Base-by-base conservation (phyloP, 1,140 invertebrate species). In the Drosophila oshimai region DNA sequence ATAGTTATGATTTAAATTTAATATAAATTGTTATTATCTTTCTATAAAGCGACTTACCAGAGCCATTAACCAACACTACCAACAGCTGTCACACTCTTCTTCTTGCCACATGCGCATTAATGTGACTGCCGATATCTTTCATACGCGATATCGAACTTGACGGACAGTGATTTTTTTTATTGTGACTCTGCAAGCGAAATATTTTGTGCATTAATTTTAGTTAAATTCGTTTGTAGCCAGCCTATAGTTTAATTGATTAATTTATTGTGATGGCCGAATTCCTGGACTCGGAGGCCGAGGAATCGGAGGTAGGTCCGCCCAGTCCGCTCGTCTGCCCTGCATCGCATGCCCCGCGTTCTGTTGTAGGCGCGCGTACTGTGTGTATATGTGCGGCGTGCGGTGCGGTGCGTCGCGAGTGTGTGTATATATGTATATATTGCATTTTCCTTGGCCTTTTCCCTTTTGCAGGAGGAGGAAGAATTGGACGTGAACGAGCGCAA, bases 241-340 rank as follows among this genome's bases (percentile, higher is more conserved):
- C 74, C 53, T 79, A 84, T 84, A 84, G 61, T 84, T 84, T 84
- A 84, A 77, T 78, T 84, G 54, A 74, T 83, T 79, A 79, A 79
- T 84, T 84, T 84, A 72, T 68, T 64, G 50, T 28, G 57, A 95
- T 96, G 95, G 93, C 95, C 28, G 95, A 96, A 90, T 97, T 96
- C 91, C 90, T 97, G 42, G 95, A 96, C 67, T 95, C 95, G 1
- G 96, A 97, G 91, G 96, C 96, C 2, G 95, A 96, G 81, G 95
- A 96, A 90, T 96, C 94, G 89, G 95, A 95, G 93, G 95, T 89
- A 76, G 13, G 39, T 1, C 7, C 22, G 3, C 13, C 18, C 18
- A 20, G 9, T 4, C 33, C 24, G 24, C 22, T 45, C 12, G n/a
- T n/a, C n/a, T n/a, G n/a, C n/a, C n/a, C n/a, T n/a, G n/a, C n/a